Percentiles rank a stretch among this genome's conserved stretches.
Conservation (phyloP, 2,113 vertebrate genomes). For the Gorilla gorilla region DNA sequence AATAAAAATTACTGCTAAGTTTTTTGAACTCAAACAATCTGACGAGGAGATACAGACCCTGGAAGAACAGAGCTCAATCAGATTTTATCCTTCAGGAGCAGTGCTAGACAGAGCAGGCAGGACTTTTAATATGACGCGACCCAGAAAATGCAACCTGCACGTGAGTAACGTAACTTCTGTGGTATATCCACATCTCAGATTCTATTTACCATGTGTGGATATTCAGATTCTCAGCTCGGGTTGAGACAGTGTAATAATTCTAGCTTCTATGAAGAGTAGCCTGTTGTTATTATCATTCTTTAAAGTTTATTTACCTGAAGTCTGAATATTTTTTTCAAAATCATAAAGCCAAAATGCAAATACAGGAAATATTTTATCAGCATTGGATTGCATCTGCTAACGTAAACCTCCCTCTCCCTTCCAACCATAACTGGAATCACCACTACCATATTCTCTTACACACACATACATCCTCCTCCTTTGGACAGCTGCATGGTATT, state of each 20-base stretch:
- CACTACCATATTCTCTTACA: background rate
- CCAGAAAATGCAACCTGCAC: background rate
- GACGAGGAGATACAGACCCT: background rate
- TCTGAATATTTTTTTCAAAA: background rate
- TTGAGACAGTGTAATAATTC: background rate
- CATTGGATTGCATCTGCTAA: background rate
- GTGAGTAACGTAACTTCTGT: background rate
- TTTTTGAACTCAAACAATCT: accelerated
- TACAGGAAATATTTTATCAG: background rate
- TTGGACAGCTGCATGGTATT: background rate
- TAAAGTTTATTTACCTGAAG: background rate
- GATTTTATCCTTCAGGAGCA: background rate
- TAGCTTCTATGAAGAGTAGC: background rate
- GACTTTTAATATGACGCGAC: accelerated
- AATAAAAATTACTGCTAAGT: background rate
- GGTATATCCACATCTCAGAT: background rate
- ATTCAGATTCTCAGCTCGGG: background rate
- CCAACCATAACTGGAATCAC: accelerated
- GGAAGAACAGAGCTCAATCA: background rate
- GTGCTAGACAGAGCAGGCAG: background rate
- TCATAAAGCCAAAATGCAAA: background rate
- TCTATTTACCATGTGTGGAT: background rate
- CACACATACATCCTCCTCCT: background rate
- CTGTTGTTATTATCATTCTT: background rate
- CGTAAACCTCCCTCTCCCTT: background rate